These are phyloP conservation scores for Rhamnusium bicolor DNA, from an alignment of 2,888 invertebrate genomes.

Conservation along the genomic window DNA sequence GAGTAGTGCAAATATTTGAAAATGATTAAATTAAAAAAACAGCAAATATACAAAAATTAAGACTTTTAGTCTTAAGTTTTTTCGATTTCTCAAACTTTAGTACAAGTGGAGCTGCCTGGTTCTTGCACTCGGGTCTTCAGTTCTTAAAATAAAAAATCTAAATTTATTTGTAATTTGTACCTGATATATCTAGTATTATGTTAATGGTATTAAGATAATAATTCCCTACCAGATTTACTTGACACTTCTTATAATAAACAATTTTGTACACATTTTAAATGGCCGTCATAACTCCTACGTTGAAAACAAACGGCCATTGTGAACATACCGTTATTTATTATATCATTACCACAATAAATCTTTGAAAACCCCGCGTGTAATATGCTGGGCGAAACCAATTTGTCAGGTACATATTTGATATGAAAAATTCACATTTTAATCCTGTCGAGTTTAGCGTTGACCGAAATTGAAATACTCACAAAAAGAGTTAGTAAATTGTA, in stretches of 20 bases:
- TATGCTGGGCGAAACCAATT: background rate
- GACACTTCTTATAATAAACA: background rate
- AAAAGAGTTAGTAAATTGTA: background rate
- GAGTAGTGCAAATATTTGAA: too few species aligned
- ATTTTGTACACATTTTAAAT: background rate
- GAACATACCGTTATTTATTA: background rate
- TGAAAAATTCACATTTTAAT: background rate
- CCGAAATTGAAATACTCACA: background rate
- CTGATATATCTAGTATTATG: too few species aligned
- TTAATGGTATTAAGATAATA: too few species aligned
- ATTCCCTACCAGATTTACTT: background rate
- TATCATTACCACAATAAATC: slow-evolving; percentile 13
- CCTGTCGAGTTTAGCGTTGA: background rate
- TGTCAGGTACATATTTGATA: background rate
- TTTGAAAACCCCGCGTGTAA: background rate
- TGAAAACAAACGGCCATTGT: background rate
- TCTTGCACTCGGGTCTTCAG: too few species aligned
- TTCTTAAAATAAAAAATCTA: too few species aligned
- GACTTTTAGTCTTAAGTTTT: too few species aligned
- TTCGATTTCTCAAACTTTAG: too few species aligned
- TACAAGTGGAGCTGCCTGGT: too few species aligned
- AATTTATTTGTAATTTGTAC: too few species aligned
- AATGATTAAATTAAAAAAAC: too few species aligned
- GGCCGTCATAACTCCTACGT: background rate
- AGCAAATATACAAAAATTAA: too few species aligned